Conservation (phyloP, 2,113 vertebrate genomes). For the Trogon surrucura region DNA sequence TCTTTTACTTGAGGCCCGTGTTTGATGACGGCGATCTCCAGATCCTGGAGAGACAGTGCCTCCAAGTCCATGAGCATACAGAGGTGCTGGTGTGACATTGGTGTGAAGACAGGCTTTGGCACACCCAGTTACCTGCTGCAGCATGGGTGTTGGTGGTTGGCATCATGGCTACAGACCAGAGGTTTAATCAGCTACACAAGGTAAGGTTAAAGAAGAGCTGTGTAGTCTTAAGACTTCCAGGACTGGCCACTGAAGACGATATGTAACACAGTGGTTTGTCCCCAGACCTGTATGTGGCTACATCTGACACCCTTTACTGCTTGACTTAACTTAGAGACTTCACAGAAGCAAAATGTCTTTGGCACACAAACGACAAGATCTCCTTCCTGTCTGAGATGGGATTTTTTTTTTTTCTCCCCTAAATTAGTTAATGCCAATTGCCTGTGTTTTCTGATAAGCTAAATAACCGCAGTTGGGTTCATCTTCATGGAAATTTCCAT, state of each 20-base stretch:
- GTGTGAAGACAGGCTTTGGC: background rate
- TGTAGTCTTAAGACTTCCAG: background rate
- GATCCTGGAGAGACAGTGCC: background rate
- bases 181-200: background rate
- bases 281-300: background rate
- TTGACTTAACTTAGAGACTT: background rate
- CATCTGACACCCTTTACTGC: background rate
- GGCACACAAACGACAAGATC: background rate
- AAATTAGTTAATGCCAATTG: conserved; percentile 14
- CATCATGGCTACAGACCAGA: background rate
- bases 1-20: background rate
- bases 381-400: background rate
- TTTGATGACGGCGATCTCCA: background rate
- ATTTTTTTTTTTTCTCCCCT: background rate
- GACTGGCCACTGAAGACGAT: background rate
- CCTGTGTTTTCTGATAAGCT: background rate
- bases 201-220: background rate
- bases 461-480: background rate
- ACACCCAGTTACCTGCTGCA: background rate
- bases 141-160: background rate
- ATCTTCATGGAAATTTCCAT: conserved; percentile 47
- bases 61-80: background rate
- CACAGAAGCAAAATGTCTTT: background rate
- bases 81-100: fast-evolving
- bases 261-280: background rate